These are phyloP conservation scores for Hyposoter didymator DNA, from an alignment of 2,888 invertebrate genomes.

Conservation along the genomic window DNA sequence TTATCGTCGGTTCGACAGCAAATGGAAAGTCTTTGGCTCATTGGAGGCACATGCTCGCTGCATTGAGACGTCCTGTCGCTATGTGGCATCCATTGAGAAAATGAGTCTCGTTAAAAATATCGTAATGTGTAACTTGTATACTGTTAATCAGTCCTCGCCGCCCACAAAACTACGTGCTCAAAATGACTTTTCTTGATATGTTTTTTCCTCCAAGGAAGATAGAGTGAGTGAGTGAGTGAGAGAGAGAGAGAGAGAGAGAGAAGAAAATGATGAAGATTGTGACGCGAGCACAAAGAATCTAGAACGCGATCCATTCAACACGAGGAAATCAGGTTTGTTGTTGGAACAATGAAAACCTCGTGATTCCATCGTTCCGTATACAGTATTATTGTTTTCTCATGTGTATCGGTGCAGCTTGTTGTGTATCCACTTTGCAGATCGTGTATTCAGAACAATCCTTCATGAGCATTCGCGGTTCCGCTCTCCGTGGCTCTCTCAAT, in stretches of 20 bases:
- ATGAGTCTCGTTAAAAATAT: constrained; percentile 69
- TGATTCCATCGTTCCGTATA: constrained; percentile 18
- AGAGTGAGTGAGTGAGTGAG: neutral
- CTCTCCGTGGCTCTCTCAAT: constrained; percentile 22
- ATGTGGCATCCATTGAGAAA: constrained; percentile 93
- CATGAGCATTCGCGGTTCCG: constrained; percentile 17
- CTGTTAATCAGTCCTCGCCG: constrained; percentile 56
- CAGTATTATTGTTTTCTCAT: constrained; percentile 37
- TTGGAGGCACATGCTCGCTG: constrained; percentile 94
- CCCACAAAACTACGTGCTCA: constrained; percentile 63
- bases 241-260: neutral
- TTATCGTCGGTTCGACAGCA: constrained; percentile 91
- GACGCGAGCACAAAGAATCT: constrained; percentile 26
- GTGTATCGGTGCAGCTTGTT: constrained; percentile 14
- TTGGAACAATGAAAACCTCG: neutral
- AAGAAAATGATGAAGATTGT: constrained; percentile 11
- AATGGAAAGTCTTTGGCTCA: constrained; percentile 90
- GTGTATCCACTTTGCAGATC: constrained; percentile 11
- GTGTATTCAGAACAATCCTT: neutral
- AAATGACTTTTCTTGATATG: constrained; percentile 29
- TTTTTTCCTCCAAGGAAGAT: constrained; percentile 13
- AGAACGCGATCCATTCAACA: constrained; percentile 14
- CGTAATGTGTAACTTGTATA: constrained; percentile 30
- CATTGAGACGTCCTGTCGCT: constrained; percentile 91
- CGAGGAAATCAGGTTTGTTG: neutral